Evolutionary conservation across 2,113 vertebrate species (phyloP).

Genomic region (Aepyceros melampus): DNA sequence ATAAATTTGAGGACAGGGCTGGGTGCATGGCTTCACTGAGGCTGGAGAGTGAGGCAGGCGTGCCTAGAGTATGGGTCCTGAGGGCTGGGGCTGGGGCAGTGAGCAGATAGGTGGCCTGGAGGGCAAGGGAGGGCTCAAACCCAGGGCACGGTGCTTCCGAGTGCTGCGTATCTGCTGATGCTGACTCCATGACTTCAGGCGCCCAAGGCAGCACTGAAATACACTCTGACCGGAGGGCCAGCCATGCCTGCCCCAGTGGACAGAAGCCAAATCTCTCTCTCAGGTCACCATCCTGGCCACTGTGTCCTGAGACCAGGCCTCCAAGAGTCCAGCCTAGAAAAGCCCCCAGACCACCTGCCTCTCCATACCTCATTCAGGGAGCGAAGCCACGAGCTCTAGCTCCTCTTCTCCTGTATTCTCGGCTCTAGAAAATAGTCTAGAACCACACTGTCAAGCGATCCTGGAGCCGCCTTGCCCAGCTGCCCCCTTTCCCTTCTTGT

Average conservation of each 20-base stretch:
- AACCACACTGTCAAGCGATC: neutral
- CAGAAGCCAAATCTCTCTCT: neutral
- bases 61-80: neutral
- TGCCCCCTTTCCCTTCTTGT: neutral
- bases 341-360: neutral
- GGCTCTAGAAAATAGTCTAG: neutral
- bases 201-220: neutral
- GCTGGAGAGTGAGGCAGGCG: neutral
- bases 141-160: rapidly evolving
- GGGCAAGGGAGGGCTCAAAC: neutral
- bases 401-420: too few relatives aligned
- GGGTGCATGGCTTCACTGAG: neutral
- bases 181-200: neutral
- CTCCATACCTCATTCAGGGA: neutral
- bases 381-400: neutral
- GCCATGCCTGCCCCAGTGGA: neutral
- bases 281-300: neutral
- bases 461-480: neutral
- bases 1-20: neutral
- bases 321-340: neutral
- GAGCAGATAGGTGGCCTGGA: neutral
- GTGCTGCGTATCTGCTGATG: neutral
- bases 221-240: neutral
- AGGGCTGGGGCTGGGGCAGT: neutral
- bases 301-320: neutral